Percentiles rank a stretch among this genome's conserved stretches.
Evolutionary conservation across 2,797 vertebrate species (phyloP).

Genomic region (Pteropus rufus): DNA sequence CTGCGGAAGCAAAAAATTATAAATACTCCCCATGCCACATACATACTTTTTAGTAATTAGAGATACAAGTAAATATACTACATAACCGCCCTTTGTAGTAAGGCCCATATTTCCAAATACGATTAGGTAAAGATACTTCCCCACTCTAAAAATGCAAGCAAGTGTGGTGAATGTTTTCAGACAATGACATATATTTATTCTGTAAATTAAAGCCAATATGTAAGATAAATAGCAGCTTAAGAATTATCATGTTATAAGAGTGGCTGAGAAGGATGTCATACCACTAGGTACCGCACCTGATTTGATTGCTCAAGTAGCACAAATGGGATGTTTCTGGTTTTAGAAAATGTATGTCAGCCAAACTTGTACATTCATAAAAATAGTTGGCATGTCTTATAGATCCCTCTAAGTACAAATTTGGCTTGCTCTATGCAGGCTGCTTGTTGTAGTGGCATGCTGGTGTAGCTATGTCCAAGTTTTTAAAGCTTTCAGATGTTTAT

Average conservation of each 20-base stretch:
- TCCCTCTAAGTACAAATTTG: conserved; percentile 49
- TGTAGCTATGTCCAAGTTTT: neutral
- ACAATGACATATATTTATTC: conserved; percentile 23
- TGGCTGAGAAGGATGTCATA: neutral
- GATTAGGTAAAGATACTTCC: neutral
- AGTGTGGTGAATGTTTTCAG: neutral
- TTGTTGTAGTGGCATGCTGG: neutral
- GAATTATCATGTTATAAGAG: neutral
- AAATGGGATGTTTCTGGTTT: conserved; percentile 35
- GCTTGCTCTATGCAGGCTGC: neutral
- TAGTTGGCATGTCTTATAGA: neutral
- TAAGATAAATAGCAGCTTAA: conserved; percentile 28
- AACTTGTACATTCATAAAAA: conserved; percentile 52
- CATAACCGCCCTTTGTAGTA: neutral
- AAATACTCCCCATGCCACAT: neutral
- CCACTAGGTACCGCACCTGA: neutral
- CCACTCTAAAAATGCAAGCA: conserved; percentile 2
- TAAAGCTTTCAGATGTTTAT: conserved; percentile 45
- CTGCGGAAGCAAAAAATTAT: neutral
- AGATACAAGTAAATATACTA: neutral
- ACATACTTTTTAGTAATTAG: neutral
- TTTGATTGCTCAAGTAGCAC: conserved; percentile 37
- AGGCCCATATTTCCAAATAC: neutral
- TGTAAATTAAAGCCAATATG: conserved; percentile 18
- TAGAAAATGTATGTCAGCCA: neutral